Percentiles rank a stretch among this genome's conserved stretches.
Evolutionary conservation across 2,113 vertebrate genomes (phyloP).

Genomic region (Poecile atricapillus): DNA sequence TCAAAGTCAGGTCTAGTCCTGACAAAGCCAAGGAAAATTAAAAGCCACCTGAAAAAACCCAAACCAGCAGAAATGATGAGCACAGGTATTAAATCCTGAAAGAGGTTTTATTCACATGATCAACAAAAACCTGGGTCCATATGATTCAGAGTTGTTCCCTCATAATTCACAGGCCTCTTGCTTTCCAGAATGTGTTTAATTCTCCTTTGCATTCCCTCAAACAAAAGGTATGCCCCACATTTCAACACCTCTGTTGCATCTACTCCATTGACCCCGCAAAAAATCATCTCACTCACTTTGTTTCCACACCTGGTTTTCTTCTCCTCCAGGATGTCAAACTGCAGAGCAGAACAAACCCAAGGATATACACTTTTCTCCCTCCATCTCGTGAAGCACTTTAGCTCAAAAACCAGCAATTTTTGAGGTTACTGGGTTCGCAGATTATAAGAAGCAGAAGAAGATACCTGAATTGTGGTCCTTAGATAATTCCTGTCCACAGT

Average conservation of each 20-base stretch:
- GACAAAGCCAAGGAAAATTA: not conserved
- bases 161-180: not conserved
- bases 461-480: not conserved
- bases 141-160: not conserved
- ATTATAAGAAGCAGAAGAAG: not conserved
- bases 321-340: not conserved
- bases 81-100: not conserved
- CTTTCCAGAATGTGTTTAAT: not conserved
- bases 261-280: not conserved
- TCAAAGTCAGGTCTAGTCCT: not conserved
- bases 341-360: not conserved
- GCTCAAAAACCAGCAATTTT: not conserved
- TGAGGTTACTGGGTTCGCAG: not conserved
- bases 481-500: not conserved
- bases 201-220: not conserved
- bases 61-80: not conserved
- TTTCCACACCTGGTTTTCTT: constrained; percentile 48
- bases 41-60: not conserved
- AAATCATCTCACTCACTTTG: not conserved
- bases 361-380: not conserved
- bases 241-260: constrained; percentile 16
- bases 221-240: not conserved
- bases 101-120: not conserved
- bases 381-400: not conserved
- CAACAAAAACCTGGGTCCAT: not conserved